Conservation (phyloP, 1,140 invertebrate species). For the Melipona quadrifasciata region DNA sequence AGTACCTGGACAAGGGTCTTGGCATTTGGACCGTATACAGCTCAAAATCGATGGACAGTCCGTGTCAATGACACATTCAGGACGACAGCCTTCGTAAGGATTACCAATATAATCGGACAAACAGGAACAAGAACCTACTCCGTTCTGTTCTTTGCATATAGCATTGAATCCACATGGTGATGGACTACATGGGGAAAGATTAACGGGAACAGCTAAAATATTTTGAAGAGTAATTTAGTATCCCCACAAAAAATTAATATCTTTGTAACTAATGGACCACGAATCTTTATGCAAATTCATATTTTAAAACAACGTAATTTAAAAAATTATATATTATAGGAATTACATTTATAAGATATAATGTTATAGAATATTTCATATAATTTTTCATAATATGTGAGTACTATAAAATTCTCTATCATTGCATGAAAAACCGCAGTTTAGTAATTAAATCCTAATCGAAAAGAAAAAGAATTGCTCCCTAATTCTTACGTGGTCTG, state of each 20-base stretch:
- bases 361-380: no score
- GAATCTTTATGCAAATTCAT: no score
- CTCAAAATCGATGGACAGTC: constrained; percentile 85
- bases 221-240: background rate
- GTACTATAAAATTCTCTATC: no score
- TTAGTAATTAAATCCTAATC: no score
- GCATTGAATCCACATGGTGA: constrained; percentile 87
- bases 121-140: constrained; percentile 84
- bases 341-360: no score
- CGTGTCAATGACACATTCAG: constrained; percentile 87
- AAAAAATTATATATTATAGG: no score
- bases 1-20: constrained; percentile 85
- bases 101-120: constrained; percentile 87
- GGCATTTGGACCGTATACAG: constrained; percentile 85
- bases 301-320: no score
- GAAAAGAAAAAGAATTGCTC: constrained; percentile 58
- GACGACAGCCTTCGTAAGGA: constrained; percentile 87
- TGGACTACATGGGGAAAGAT: constrained; percentile 87
- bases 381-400: no score
- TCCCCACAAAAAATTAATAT: no score
- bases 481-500: constrained; percentile 76
- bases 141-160: constrained; percentile 80
- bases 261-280: no score
- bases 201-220: background rate
- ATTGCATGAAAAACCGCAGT: no score